phyloP scores from a whole-genome alignment of 2,797 vertebrate species.

The Petrocephalus sullivani region DNA sequence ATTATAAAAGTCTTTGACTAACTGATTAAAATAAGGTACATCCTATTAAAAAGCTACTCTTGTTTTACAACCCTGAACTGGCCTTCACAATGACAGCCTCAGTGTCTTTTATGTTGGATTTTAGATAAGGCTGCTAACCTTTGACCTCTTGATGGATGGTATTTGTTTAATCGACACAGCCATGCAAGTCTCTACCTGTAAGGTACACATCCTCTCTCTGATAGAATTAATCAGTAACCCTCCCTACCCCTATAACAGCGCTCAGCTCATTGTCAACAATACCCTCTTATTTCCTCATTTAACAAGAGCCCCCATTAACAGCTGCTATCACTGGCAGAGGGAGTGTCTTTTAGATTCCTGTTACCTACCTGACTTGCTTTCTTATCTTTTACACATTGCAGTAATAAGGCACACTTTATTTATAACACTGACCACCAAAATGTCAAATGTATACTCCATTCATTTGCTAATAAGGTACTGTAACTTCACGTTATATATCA shows the following conservation, averaged over 20 bases:
- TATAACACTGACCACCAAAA: not conserved
- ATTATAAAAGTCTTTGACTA: slow-evolving; percentile 6
- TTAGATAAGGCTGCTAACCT: not conserved
- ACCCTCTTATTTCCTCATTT: not conserved
- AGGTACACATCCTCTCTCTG: slow-evolving; percentile 28
- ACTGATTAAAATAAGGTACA: not conserved
- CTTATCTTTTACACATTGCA: not conserved
- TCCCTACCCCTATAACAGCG: not conserved
- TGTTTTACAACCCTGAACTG: not conserved
- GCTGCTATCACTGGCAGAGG: not conserved
- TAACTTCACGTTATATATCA: not conserved
- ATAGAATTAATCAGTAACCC: slow-evolving; percentile 49
- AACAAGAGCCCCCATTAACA: not conserved
- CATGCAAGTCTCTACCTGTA: slow-evolving; percentile 4
- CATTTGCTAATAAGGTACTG: not conserved
- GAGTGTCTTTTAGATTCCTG: not conserved
- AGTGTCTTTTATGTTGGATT: not conserved
- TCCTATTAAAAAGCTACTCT: not conserved
- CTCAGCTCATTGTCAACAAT: not conserved
- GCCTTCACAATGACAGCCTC: not conserved
- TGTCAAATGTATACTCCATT: not conserved
- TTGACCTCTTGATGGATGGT: not conserved
- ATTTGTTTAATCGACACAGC: slow-evolving; percentile 5
- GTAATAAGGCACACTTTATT: not conserved
- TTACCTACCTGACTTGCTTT: not conserved